Percentiles rank a stretch among this genome's conserved stretches.
phyloP scores from a whole-genome alignment of 2,888 invertebrate genomes.

The Temnothorax ravouxi region DNA sequence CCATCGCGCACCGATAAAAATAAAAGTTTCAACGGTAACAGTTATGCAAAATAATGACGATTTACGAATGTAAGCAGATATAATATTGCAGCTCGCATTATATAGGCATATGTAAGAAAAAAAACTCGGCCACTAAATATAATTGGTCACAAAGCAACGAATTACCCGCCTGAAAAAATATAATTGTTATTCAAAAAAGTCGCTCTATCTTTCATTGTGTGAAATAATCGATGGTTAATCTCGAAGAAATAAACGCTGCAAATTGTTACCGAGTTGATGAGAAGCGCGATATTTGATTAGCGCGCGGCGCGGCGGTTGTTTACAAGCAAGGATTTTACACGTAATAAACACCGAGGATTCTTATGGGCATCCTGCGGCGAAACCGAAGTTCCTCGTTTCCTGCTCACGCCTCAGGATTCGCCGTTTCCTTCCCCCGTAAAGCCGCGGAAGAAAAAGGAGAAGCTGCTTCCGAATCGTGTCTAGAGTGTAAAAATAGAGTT shows the following conservation, averaged over 20 bases:
- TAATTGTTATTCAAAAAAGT: slow-evolving; percentile 19
- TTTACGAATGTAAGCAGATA: slow-evolving; percentile 49
- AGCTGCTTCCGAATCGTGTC: slow-evolving; percentile 33
- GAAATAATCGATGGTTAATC: slow-evolving; percentile 4
- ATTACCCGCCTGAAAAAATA: neutral
- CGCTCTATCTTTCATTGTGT: neutral
- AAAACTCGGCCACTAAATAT: neutral
- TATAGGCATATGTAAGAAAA: too few relatives aligned
- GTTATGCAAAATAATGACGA: slow-evolving; percentile 23
- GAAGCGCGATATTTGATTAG: slow-evolving; percentile 48
- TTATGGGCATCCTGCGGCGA: slow-evolving; percentile 55
- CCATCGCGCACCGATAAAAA: slow-evolving; percentile 57
- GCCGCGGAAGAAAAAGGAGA: slow-evolving; percentile 33
- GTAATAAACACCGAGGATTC: slow-evolving; percentile 57
- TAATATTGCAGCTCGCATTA: slow-evolving; percentile 11
- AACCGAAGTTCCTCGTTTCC: slow-evolving; percentile 46
- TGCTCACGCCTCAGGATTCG: slow-evolving; percentile 23
- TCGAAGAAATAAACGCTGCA: neutral
- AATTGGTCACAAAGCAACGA: neutral
- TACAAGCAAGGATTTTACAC: slow-evolving; percentile 49
- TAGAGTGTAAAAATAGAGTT: slow-evolving; percentile 65
- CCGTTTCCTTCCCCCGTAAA: slow-evolving; percentile 13
- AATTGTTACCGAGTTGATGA: slow-evolving; percentile 35
- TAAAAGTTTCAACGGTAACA: slow-evolving; percentile 40
- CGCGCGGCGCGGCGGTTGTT: slow-evolving; percentile 33